Base-by-base conservation (phyloP, 2,888 invertebrate species). In the Carterocephalus palaemon region DNA sequence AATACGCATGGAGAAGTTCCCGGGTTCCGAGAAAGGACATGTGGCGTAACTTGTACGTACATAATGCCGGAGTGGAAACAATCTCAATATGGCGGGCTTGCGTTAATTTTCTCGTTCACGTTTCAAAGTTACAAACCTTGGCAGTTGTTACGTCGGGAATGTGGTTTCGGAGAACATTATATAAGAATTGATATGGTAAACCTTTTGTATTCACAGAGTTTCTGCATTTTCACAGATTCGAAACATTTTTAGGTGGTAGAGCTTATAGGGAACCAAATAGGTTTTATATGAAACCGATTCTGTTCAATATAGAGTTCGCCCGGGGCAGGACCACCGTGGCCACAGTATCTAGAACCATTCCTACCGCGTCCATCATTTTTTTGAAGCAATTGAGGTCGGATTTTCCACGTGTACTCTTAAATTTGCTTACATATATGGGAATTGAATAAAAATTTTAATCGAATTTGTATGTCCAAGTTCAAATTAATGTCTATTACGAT, bases 1-100 rank as follows among this genome's bases (percentile, higher is more conserved):
- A 85, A 80, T 81, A 77, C 76, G 81, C 77, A 74, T 59, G 61
- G 67, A 68, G 72, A 81, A 83, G 77, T 79, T 81, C 75, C 71
- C 76, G 75, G 75, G 74, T 71, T 74, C 74, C 69, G 70, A 70
- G 75, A 77, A 74, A 80, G 82, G 84, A 84, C 82, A 82, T 79
- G 82, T 78, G 81, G 70, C 65, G 60, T 56, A 54, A 62, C 70
- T 68, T 67, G 72, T 75, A 75, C 78, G 75, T 83, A 83, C 77
- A 82, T 83, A 79, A 82, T 83, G 78, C 74, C 71, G 60, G 69
- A 82, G 77, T 83, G 84, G 72, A 69, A 81, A 81, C 80, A 81
- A 76, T 81, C 79, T 76, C 76, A 77, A 79, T 77, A 75, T 72
- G 80, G 67, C 59, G 63, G 69, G 56, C 53, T 66, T 59, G 58